Base-by-base conservation (phyloP, 2,113 vertebrate species). In the Xiphias gladius region DNA sequence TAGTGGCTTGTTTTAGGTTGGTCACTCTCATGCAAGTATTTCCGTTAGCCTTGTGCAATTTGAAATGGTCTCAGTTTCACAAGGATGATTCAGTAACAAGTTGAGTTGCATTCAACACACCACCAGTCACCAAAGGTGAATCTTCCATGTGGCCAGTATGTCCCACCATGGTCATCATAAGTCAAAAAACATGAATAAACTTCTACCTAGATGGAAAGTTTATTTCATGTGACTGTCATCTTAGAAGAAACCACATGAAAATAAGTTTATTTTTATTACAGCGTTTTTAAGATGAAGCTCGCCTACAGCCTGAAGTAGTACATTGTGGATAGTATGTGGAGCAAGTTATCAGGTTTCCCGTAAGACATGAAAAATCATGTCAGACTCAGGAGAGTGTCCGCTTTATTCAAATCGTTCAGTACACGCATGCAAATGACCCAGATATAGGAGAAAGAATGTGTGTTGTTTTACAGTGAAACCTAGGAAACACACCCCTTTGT, bases 331-430 rank as follows among this genome's bases (percentile, higher is more conserved):
- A 4, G 19, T 48, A 58, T 0, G 9, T 22, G 57, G 69, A 72
- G 55, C 50, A 71, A 76, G 22, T 24, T 19, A 52, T 20, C 50
- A 43, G 61, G 41, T 48, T 52, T 66, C 62, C 50, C 55, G 20
- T 1, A 55, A 61, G 10, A 70, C 75, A 54, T 24, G 3, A 28
- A 57, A 28, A 63, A 41, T 14, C 3, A 24, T 28, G 26, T 57
- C 1, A 39, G 7, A 26, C 0, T 41, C n/a, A 74, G 46, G 7
- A n/a, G n/a, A n/a, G 12, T 32, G 46, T 32, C 63, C 26, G 10
- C 54, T 76, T 85, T 41, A 52, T 62, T 84, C 79, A 89, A 84
- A 89, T 88, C 20, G 11, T 66, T 65, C 26, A 46, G 22, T 14
- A n/a, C 16, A 54, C 9, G 46, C 26, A 89, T 89, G 83, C 79